phyloP scores from a whole-genome alignment of 2,797 vertebrate species.

The Arctocebus calabarensis region DNA sequence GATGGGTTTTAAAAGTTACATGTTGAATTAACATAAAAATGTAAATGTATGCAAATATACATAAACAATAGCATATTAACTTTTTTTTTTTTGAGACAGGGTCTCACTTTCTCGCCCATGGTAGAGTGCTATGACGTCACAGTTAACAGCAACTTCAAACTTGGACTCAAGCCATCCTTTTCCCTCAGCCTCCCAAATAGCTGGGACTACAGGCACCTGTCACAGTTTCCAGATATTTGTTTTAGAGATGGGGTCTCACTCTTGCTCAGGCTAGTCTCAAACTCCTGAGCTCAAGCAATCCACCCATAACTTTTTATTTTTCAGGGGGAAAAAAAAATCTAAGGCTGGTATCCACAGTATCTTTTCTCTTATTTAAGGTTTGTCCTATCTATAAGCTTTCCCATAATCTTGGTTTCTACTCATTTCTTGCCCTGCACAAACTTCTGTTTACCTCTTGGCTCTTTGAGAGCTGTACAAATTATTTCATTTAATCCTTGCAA shows the following conservation, averaged over 20 bases:
- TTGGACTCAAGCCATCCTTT: no score
- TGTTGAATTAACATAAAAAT: background rate
- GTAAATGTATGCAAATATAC: slow-evolving; percentile 21
- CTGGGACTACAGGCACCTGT: no score
- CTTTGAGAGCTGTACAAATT: slow-evolving; percentile 44
- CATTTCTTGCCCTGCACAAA: background rate
- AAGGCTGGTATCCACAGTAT: background rate
- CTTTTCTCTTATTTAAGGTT: background rate
- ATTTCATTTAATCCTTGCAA: slow-evolving; percentile 38
- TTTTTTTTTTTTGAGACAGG: background rate
- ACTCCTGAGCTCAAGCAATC: no score
- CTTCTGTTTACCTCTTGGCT: background rate
- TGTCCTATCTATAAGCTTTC: background rate
- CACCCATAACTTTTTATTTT: background rate
- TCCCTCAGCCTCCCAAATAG: no score
- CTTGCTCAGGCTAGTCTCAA: no score
- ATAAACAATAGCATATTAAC: background rate
- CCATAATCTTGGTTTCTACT: background rate
- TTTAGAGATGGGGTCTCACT: no score
- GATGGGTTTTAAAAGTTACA: background rate
- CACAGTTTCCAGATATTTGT: no score
- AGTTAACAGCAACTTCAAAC: no score
- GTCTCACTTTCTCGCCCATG: no score
- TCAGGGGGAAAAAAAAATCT: slow-evolving; percentile 15
- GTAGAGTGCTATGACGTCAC: no score